Evolutionary conservation across 2,113 vertebrate species (phyloP).

Genomic region (rat (Rattus norvegicus)): GRCr8 NC_086022.1:138984501-138985000

Average conservation of each 20-base stretch:
- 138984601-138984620: background rate
- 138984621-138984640: background rate
- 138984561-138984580: background rate
- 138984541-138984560: background rate
- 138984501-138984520: background rate
- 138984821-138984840: background rate
- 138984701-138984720: background rate
- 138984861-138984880: background rate
- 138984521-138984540: background rate
- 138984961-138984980: background rate
- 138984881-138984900: background rate
- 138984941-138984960: background rate
- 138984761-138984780: background rate
- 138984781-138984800: background rate
- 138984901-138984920: background rate
- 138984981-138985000: background rate
- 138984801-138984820: background rate
- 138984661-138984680: background rate
- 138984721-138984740: no score
- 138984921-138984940: background rate
- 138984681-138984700: background rate
- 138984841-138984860: background rate
- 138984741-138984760: no score
- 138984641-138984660: background rate
- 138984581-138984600: background rate